phyloP scores from a whole-genome alignment of 2,888 invertebrate genomes.

The Nemoura dubitans region DNA sequence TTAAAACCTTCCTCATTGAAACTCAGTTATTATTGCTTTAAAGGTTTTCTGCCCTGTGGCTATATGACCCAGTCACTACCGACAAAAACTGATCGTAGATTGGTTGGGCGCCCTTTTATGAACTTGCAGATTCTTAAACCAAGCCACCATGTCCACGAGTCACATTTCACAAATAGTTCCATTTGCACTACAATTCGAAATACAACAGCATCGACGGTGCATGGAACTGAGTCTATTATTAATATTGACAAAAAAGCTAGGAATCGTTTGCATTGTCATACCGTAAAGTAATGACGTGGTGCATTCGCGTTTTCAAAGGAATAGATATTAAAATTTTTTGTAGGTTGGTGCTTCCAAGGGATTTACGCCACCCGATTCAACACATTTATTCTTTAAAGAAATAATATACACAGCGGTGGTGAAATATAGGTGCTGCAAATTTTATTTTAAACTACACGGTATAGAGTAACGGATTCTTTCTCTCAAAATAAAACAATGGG shows the following conservation, averaged over 20 bases:
- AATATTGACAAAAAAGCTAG: neutral
- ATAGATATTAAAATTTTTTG: neutral
- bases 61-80: neutral
- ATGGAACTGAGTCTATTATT: neutral
- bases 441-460: neutral
- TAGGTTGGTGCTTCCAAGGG: neutral
- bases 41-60: neutral
- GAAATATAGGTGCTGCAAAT: neutral
- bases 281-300: neutral
- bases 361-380: neutral
- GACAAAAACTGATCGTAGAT: slow-evolving; percentile 20
- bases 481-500: neutral
- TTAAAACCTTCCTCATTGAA: slow-evolving; percentile 15
- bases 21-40: slow-evolving; percentile 14
- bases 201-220: neutral
- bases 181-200: neutral
- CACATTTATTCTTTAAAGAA: neutral
- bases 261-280: neutral
- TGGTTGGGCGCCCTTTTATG: neutral
- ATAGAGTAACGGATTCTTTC: neutral
- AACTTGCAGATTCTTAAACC: neutral
- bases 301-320: neutral
- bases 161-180: neutral
- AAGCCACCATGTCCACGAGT: neutral
- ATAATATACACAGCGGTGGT: neutral